phyloP scores from a whole-genome alignment of 2,113 vertebrate genomes.

The Phrynocephalus versicolor region DNA sequence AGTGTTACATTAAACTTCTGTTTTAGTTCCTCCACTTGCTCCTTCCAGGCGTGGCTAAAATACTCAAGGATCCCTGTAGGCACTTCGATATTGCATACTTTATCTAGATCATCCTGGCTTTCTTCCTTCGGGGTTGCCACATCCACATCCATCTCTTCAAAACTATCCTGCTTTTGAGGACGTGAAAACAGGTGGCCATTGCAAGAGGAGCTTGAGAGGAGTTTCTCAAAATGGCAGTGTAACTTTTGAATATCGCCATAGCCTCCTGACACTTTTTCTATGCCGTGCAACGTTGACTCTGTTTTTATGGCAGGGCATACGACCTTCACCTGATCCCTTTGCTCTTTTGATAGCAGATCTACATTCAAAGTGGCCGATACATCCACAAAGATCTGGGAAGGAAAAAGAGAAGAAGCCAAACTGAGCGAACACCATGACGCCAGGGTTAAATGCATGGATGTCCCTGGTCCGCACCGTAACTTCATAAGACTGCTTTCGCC shows the following conservation, averaged over 20 bases:
- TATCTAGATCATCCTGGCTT: conserved; percentile 15
- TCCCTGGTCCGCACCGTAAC: neutral
- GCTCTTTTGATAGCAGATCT: conserved; percentile 64
- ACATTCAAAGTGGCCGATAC: conserved; percentile 72
- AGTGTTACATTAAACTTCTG: conserved; percentile 20
- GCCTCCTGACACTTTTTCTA: conserved; percentile 64
- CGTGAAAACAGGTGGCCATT: too few relatives aligned
- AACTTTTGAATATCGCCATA: conserved; percentile 72
- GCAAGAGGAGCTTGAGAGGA: conserved; percentile 32
- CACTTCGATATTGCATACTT: conserved; percentile 7
- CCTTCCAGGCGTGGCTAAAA: conserved; percentile 47
- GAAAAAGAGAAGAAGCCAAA: conserved; percentile 20
- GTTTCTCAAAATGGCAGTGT: conserved; percentile 60
- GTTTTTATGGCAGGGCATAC: conserved; percentile 65
- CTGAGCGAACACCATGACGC: neutral
- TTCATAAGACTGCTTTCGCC: neutral
- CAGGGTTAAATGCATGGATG: neutral
- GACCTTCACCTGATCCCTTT: conserved; percentile 54
- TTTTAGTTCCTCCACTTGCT: conserved; percentile 29
- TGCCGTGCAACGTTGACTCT: conserved; percentile 38
- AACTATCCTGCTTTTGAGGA: neutral
- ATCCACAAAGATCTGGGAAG: conserved; percentile 74
- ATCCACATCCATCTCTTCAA: neutral
- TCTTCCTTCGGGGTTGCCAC: neutral
- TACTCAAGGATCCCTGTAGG: conserved; percentile 63